phyloP scores from a whole-genome alignment of 2,888 invertebrate genomes.

The Cyclophora punctaria region DNA sequence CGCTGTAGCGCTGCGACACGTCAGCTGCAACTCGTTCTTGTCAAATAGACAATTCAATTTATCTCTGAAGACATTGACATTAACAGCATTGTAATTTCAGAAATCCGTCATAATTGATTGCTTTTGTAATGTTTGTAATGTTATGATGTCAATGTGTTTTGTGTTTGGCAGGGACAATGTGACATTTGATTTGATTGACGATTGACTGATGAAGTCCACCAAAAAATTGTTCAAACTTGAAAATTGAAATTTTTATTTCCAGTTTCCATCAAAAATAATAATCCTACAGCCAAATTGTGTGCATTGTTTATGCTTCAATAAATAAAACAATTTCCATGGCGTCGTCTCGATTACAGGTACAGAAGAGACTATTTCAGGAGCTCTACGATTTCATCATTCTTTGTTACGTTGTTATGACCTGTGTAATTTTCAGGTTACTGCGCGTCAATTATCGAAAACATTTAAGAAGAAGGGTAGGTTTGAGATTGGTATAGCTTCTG shows the following conservation, averaged over 20 bases:
- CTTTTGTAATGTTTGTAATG: neutral
- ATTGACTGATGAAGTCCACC: neutral
- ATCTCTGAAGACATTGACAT: no score
- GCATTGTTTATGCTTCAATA: slow-evolving; percentile 24
- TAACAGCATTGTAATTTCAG: slow-evolving; percentile 9
- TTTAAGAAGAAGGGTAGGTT: slow-evolving; percentile 72
- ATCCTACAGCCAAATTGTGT: neutral
- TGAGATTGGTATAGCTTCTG: slow-evolving; percentile 79
- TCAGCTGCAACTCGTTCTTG: no score
- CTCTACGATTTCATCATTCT: slow-evolving; percentile 21
- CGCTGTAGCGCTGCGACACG: slow-evolving; percentile 11
- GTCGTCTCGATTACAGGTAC: slow-evolving; percentile 57
- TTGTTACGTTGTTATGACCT: slow-evolving; percentile 28
- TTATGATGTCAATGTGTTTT: neutral
- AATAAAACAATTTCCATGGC: slow-evolving; percentile 49
- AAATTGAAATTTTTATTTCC: neutral
- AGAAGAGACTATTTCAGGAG: neutral
- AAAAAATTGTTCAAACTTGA: slow-evolving; percentile 13
- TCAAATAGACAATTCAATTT: no score
- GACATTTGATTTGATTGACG: no score
- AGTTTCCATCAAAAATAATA: neutral
- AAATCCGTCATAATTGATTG: slow-evolving; percentile 26
- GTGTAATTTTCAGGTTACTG: slow-evolving; percentile 53
- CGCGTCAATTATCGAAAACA: slow-evolving; percentile 63
- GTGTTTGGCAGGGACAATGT: no score